Evolutionary conservation across 2,113 vertebrate species (phyloP), one percentile per base, ranked within the genome.

Genomic region (Oncorhynchus nerka): DNA sequence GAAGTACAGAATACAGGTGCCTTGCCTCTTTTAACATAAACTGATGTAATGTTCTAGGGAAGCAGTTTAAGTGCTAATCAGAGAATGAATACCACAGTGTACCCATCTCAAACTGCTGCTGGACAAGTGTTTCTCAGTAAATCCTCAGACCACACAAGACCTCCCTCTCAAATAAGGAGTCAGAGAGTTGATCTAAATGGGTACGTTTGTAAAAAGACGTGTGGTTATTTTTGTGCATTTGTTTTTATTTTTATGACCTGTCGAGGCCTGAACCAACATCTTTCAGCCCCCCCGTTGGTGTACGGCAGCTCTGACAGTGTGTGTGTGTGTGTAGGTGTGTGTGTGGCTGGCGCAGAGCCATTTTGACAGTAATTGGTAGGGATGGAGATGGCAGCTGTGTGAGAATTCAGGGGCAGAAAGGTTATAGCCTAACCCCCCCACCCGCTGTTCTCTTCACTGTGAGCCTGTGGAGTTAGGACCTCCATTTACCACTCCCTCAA

Each of bases 311-410:
- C 15, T 70, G 68, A 48, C 34, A 24, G 22, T 70, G 28, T 34
- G 28, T 68, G 67, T 39, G 67, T 39, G 67, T 39, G 67, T 68
- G 67, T 68, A 26, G 30, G 32, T 13, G 30, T 39, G 19, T 24
- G 28, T 13, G 32, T 20, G 67, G 19, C 28, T 39, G n/a, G 6
- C 13, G 26, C 30, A 69, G n/a, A 3, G 5, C 45, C 51, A 24
- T 76, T 75, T 77, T 84, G 83, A 89, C 84, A 82, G 73, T 88
- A 89, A 90, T 86, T 87, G 78, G 75, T 78, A 73, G 75, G 70
- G 79, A 86, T 84, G 61, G 74, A 81, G 71, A 81, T 83, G 84
- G 79, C 85, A 89, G 85, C 83, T 89, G 83, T 80, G 79, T 79
- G 77, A 79, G 77, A 66, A 70, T 71, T 75, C 32, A 4, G 55